phyloP scores from a whole-genome alignment of 2,113 vertebrate genomes.

The Sinocyclocheilus anshuiensis region DNA sequence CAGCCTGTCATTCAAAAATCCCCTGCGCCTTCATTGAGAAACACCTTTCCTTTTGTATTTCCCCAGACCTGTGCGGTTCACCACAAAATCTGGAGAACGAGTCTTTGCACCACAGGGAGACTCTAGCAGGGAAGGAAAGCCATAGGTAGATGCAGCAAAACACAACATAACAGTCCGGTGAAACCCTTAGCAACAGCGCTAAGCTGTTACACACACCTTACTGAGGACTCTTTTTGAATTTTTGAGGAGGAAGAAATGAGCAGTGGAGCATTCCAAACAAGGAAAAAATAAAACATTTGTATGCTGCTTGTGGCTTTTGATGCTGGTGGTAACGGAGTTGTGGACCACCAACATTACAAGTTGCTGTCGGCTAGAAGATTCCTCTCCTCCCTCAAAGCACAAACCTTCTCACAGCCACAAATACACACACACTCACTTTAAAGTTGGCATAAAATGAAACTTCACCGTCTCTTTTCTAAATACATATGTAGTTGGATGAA shows the following conservation, averaged over 20 bases:
- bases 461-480: not conserved
- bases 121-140: not conserved
- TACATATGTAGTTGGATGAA: too few species aligned
- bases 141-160: constrained; percentile 12
- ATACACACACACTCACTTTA: not conserved
- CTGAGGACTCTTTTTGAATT: not conserved
- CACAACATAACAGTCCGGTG: constrained; percentile 34
- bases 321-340: not conserved
- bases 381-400: not conserved
- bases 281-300: not conserved
- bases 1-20: constrained; percentile 31
- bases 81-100: not conserved
- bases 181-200: constrained; percentile 47
- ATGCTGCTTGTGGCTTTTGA: constrained; percentile 29
- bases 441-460: not conserved
- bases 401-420: not conserved
- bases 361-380: not conserved
- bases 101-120: constrained; percentile 10
- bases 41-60: constrained; percentile 14
- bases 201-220: constrained; percentile 29
- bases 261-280: not conserved
- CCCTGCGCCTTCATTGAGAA: constrained; percentile 11
- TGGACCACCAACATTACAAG: constrained; percentile 31
- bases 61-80: not conserved
- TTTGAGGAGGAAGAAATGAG: constrained; percentile 24